Percentiles rank a stretch among this genome's conserved stretches.
These are phyloP conservation scores for Bergia puertoricense DNA, from an alignment of 92 coral and sea anemone genomes.

Conservation along the genomic window DNA sequence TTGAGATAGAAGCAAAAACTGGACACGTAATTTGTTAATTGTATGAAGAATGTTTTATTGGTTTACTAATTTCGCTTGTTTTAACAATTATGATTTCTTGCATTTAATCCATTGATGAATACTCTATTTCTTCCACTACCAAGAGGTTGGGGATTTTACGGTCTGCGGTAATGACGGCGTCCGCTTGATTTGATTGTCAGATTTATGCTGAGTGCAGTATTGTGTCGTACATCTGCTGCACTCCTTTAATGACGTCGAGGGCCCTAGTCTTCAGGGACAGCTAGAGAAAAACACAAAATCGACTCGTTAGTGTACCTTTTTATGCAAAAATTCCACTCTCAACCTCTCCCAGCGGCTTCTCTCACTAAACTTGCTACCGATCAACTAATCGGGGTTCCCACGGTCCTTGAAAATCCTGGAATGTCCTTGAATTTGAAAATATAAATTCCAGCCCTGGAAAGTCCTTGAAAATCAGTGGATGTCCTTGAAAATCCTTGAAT, in stretches of 20 bases:
- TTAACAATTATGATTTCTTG: neutral
- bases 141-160: neutral
- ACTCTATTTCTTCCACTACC: neutral
- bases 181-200: neutral
- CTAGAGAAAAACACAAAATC: conserved; percentile 23
- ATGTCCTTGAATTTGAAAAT: too few relatives aligned
- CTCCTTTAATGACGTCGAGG: conserved; percentile 52
- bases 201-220: conserved; percentile 37
- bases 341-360: too few relatives aligned
- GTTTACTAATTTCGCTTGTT: neutral
- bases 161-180: too few relatives aligned
- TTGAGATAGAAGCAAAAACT: too few relatives aligned
- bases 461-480: too few relatives aligned
- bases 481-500: too few relatives aligned
- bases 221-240: conserved; percentile 50
- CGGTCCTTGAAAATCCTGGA: too few relatives aligned
- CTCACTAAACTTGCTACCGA: too few relatives aligned
- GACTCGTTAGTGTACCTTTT: neutral
- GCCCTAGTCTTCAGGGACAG: conserved; percentile 64
- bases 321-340: neutral
- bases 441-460: too few relatives aligned
- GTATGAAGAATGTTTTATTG: neutral
- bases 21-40: too few relatives aligned
- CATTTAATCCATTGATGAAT: neutral
- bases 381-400: too few relatives aligned